A percentile compares a stretch with the other conserved stretches of the same genome.
Conservation (phyloP, 2,113 vertebrate species). For the Cebidichthys violaceus region DNA sequence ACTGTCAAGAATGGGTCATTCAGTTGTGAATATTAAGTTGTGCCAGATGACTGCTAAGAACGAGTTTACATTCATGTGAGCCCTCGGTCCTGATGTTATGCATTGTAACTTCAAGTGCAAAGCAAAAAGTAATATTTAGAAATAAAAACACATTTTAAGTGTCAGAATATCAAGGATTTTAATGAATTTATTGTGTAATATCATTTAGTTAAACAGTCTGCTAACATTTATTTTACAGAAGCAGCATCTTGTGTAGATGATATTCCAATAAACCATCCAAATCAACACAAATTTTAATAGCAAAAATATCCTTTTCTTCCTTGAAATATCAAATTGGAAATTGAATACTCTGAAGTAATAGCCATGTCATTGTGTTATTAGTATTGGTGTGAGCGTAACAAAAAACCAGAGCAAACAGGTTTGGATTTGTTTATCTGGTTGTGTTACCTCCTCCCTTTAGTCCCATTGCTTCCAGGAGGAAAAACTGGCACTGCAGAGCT, state of each 20-base stretch:
- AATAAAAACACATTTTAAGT: neutral
- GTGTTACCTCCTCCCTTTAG: constrained; percentile 11
- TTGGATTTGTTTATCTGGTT: constrained; percentile 28
- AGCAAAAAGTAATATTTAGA: neutral
- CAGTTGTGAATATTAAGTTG: constrained; percentile 77
- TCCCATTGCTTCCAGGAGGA: constrained; percentile 44
- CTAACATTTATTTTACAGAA: neutral
- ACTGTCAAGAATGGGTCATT: constrained; percentile 80
- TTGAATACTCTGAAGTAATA: neutral
- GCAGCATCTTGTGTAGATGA: neutral
- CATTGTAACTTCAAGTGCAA: neutral
- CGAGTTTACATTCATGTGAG: constrained; percentile 14
- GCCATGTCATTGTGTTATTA: neutral
- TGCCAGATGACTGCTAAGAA: constrained; percentile 55
- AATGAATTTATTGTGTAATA: neutral
- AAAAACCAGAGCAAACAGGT: constrained; percentile 9
- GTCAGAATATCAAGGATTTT: neutral
- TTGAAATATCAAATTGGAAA: constrained; percentile 2
- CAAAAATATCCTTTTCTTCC: neutral
- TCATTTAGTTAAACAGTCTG: neutral
- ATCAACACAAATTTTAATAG: neutral
- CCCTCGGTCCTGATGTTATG: neutral
- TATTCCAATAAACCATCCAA: neutral
- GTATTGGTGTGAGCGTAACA: neutral
- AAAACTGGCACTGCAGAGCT: constrained; percentile 27